Conservation (phyloP, 35 echinoderm and acorn worm genomes). For the Hemicentrotus pulcherrimus region DNA sequence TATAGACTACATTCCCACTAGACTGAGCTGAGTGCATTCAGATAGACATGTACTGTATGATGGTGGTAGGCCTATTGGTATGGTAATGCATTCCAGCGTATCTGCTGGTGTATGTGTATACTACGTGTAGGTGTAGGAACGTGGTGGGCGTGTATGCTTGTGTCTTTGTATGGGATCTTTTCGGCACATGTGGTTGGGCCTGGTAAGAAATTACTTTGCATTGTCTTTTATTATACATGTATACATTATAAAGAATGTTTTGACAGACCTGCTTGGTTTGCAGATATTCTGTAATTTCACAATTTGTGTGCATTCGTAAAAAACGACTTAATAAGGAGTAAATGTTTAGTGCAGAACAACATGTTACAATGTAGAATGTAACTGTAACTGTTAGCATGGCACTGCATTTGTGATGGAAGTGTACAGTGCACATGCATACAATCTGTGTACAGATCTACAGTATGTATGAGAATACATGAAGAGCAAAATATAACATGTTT, state of each 20-base stretch:
- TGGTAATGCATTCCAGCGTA: background rate
- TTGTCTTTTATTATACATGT: background rate
- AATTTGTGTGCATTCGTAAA: background rate
- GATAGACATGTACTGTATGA: background rate
- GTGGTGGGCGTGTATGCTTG: background rate
- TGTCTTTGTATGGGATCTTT: background rate
- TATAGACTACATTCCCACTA: background rate
- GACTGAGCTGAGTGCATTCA: background rate
- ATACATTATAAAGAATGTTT: background rate
- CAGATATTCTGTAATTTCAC: background rate
- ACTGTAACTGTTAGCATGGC: background rate
- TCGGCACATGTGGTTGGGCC: background rate
- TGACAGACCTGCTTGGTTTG: background rate
- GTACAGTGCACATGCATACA: background rate
- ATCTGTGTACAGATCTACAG: no score
- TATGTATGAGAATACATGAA: no score
- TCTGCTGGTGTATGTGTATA: background rate
- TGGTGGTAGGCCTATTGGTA: background rate
- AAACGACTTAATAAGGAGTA: background rate
- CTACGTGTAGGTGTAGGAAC: background rate
- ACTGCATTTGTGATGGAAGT: background rate
- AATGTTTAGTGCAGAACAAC: background rate
- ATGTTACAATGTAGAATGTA: no score
- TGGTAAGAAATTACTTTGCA: slow-evolving; percentile 6
- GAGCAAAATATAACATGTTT: no score